Base-by-base conservation (phyloP, 2,113 vertebrate species). In the Osmerus mordax region DNA sequence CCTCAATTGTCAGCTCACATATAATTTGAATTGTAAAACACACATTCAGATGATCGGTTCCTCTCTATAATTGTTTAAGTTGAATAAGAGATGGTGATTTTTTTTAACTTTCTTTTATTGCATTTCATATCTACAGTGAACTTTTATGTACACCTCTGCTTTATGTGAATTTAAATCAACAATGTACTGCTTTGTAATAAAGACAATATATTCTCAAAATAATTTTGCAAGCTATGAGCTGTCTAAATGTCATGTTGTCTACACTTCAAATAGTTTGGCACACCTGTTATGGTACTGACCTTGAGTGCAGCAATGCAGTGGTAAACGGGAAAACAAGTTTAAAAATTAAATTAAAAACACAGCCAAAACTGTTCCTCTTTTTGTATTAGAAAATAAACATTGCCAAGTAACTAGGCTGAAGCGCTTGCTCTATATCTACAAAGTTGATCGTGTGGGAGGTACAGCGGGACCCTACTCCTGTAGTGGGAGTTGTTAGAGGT, bases 281-380 rank as follows among this genome's bases (percentile, higher is more conserved):
- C 75, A 86, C 80, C 89, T 91, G 90, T 80, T 60, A 18, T 61
- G 58, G 81, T 85, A 95, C 94, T 95, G 91, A 95, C 94, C 94
- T 95, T 94, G 91, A 92, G 82, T 41, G 70, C 74, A 75, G 78
- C 77, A 59, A 69, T 72, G 62, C 67, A 78, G 83, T 68, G 51
- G 76, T 7, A 15, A 67, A 71, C 25, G 65, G 76, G 74, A 75
- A 56, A 70, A 71, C 19, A 9, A 21, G 54, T 25, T 66, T 3
- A 7, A 23, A 71, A 47, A 15, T 25, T 9, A 16, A 21, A 60
- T 67, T 47, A 21, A 53, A n/a, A 19, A 54, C 12, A 36, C 68
- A 70, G 53, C 25, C 52, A 29, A 65, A 62, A 69, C 18, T 16
- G 55, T 36, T 52, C 71, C 74, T 77, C 65, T 47, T 47, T 36